Base-by-base conservation (phyloP, 2,113 vertebrate species). In the Speoplatyrhinus poulsoni region DNA sequence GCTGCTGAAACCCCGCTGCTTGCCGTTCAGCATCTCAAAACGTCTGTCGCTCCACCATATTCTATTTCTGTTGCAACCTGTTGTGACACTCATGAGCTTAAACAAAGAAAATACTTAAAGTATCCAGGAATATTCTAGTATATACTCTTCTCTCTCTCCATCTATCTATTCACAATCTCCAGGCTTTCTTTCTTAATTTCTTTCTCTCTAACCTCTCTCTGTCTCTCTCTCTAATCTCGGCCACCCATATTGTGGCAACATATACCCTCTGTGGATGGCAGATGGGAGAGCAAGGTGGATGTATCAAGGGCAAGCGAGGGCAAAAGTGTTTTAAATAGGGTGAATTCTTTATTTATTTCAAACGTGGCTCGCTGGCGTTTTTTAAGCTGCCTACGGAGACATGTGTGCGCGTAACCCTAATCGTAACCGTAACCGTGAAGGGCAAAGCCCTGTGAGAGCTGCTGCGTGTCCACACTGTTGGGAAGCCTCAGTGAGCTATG, bases 211-310 rank as follows among this genome's bases (percentile, higher is more conserved):
- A 17, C 62, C 61, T 57, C 53, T 64, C 15, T 55, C 54, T 19
- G 19, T 58, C 72, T 15, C 59, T 49, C 16, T 3, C 33, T 52
- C 56, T 88, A 82, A 84, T 89, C 76, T 82, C 72, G 69, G 75
- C 75, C 77, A 84, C 73, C 67, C 86, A 85, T 84, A 85, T 80
- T 73, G 76, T 76, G 11, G 73, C 81, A 77, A 81, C 69, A 83
- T 83, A 88, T 87, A 72, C 80, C 76, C 74, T 81, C 72, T 79
- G 67, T 85, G 86, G 89, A 74, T 82, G 81, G 80, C 88, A 91
- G 78, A 82, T 84, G 86, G 84, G 75, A 85, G 70, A 76, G 71
- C 62, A 64, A 72, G 86, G 85, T 85, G 77, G 86, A 86, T 72
- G 82, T 72, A 68, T 69, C 62, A 59, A 69, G 79, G 80, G 76